These are phyloP conservation scores for Cataglyphis cursor DNA, from an alignment of 2,888 invertebrate genomes.

Conservation along the genomic window DNA sequence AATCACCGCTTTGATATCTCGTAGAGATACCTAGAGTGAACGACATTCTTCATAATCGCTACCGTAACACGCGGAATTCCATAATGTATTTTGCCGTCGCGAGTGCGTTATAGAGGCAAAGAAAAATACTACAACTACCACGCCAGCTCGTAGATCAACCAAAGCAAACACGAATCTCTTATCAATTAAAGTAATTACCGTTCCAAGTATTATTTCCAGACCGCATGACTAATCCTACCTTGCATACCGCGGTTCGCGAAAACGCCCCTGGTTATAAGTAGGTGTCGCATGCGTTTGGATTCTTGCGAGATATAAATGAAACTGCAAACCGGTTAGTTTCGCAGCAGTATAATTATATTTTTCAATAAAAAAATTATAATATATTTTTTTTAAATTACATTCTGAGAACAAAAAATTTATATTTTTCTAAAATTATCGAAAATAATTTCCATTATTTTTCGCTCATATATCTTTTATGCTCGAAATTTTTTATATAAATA, in stretches of 20 bases:
- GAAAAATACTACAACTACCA: conserved; percentile 10
- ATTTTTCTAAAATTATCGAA: background rate
- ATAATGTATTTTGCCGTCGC: conserved; percentile 22
- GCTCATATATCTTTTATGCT: background rate
- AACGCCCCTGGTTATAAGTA: conserved; percentile 34
- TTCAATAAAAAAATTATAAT: background rate
- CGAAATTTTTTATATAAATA: background rate
- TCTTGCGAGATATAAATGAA: conserved; percentile 19
- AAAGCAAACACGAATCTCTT: conserved; percentile 14
- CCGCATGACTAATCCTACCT: conserved; percentile 21
- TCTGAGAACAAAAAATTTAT: background rate
- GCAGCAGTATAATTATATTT: background rate
- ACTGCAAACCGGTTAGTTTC: background rate
- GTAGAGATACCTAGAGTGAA: conserved; percentile 23
- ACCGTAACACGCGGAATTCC: conserved; percentile 56
- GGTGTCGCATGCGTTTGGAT: conserved; percentile 14
- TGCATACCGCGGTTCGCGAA: conserved; percentile 16
- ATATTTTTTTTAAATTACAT: background rate
- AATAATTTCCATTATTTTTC: background rate
- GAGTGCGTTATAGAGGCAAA: conserved; percentile 6
- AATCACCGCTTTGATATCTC: conserved; percentile 33
- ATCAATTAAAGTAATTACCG: conserved; percentile 52
- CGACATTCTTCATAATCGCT: conserved; percentile 49
- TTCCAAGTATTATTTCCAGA: conserved; percentile 44
- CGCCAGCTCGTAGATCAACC: background rate